These are phyloP conservation scores for Drosophila arawakana DNA, from an alignment of 1,140 invertebrate genomes.

Conservation along the genomic window DNA sequence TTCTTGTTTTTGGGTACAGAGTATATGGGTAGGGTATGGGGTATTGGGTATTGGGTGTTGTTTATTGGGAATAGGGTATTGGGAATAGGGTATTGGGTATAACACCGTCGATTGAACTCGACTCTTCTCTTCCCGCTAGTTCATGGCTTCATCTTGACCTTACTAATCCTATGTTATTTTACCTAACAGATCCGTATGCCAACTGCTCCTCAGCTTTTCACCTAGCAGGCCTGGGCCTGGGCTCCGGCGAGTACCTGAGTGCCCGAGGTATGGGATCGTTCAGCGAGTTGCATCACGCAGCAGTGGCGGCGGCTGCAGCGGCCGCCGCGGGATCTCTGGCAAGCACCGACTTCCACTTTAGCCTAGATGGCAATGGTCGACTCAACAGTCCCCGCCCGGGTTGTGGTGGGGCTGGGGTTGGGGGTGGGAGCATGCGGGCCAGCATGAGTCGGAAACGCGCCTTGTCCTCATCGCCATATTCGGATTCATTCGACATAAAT, in stretches of 20 bases:
- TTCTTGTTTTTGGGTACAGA: too few species aligned
- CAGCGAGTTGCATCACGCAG: conserved; percentile 73
- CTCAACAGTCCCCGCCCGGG: conserved; percentile 84
- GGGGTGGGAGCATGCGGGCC: conserved; percentile 85
- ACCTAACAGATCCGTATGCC: conserved; percentile 65
- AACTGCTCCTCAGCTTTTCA: conserved; percentile 75
- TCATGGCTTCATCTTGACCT: too few species aligned
- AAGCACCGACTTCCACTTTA: conserved; percentile 90
- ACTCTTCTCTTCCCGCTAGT: too few species aligned
- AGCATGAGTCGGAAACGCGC: conserved; percentile 94
- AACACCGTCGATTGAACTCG: too few species aligned
- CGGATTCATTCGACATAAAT: conserved; percentile 96
- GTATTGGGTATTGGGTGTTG: too few species aligned
- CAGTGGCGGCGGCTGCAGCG: conserved; percentile 69
- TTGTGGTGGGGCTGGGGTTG: conserved; percentile 44
- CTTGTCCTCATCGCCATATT: conserved; percentile 96
- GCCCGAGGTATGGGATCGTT: conserved; percentile 65
- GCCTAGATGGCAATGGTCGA: conserved; percentile 87
- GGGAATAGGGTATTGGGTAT: too few species aligned
- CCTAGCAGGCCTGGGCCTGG: conserved; percentile 71
- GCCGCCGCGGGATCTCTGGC: conserved; percentile 86
- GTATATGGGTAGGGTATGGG: too few species aligned
- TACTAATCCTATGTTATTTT: not conserved
- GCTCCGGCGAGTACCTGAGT: conserved; percentile 75
- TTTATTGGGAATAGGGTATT: too few species aligned